Base-by-base conservation (phyloP, 2,888 invertebrate genomes). In the Tuberolachnus salignus region DNA sequence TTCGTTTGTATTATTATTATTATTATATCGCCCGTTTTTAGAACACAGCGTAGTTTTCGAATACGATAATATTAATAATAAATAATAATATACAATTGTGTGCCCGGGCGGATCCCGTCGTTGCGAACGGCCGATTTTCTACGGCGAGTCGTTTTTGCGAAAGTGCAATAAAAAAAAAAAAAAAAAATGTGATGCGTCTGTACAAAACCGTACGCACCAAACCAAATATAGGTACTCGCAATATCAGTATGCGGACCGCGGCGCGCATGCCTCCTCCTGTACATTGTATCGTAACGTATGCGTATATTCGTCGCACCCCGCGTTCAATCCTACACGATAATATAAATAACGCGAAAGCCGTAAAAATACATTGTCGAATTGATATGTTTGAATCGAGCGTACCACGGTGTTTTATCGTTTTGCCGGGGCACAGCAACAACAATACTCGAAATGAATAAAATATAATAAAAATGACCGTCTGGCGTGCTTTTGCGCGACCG, bases 11-110 rank as follows among this genome's bases (percentile, higher is more conserved):
- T n/a, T n/a, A n/a, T n/a, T n/a, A n/a, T n/a, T n/a, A n/a, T n/a
- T n/a, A n/a, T 34, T 34, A 46, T 46, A 71, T 59, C 46, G 71
- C 46, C 49, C 16, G 72, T 72, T 72, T 34, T 72, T 61, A 72
- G 71, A 72, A 72, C 34, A 34, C 6, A 34, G 3, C 6, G 6
- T 34, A 34, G 59, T 72, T 72, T 72, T 72, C 46, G 46, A 61
- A 34, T 34, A 72, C 34, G 34, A 72, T 49, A 49, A 49, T 49
- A 19, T 72, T 49, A 72, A 72, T 59, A 61, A 72, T 72, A 72
- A 34, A 34, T 26, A 44, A 19, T 11, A 1, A 16, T 26, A 10
- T n/a, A 2, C 13, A 14, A 21, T n/a, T 16, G 13, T 55, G n/a
- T 59, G 9, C 4, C 4, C n/a, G 21, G 6, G 19, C 59, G 34